phyloP scores from a whole-genome alignment of 2,113 vertebrate genomes.

The Cephalopterus ornatus region DNA sequence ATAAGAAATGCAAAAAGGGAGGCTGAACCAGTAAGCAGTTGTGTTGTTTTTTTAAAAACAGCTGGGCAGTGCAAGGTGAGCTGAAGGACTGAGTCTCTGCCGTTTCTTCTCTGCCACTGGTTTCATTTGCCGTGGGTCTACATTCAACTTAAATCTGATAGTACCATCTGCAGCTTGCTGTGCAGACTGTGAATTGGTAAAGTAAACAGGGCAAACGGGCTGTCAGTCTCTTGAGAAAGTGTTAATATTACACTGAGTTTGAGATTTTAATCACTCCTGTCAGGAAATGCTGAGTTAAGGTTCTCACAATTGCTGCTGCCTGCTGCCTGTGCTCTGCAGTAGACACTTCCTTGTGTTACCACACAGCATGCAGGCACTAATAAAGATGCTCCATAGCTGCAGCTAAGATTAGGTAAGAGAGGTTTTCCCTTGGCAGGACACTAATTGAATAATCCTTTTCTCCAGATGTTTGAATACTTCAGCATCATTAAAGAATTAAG shows the following conservation, averaged over 20 bases:
- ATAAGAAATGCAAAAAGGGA: not conserved
- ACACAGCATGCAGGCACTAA: not conserved
- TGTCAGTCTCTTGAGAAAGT: conserved; percentile 63
- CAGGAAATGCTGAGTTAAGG: conserved; percentile 67
- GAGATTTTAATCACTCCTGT: conserved; percentile 67
- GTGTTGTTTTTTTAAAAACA: not conserved
- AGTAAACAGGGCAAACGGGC: conserved; percentile 32
- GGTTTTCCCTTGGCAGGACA: conserved; percentile 25
- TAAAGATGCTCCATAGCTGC: not conserved
- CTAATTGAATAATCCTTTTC: conserved; percentile 47
- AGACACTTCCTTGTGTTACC: conserved; percentile 12
- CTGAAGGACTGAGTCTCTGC: not conserved
- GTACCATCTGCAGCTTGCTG: not conserved
- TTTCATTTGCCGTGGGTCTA: not conserved
- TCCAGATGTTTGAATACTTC: conserved; percentile 41
- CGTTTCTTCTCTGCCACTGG: not conserved
- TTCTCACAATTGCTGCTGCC: conserved; percentile 58
- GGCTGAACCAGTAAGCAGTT: not conserved
- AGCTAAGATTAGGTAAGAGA: conserved; percentile 33
- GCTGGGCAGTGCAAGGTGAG: not conserved
- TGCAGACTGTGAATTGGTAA: not conserved
- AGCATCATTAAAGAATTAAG: conserved; percentile 33
- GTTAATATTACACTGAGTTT: conserved; percentile 54
- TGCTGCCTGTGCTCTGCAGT: conserved; percentile 28
- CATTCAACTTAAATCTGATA: not conserved